phyloP scores from a whole-genome alignment of 1,140 invertebrate species.

The Heliconius congener region DNA sequence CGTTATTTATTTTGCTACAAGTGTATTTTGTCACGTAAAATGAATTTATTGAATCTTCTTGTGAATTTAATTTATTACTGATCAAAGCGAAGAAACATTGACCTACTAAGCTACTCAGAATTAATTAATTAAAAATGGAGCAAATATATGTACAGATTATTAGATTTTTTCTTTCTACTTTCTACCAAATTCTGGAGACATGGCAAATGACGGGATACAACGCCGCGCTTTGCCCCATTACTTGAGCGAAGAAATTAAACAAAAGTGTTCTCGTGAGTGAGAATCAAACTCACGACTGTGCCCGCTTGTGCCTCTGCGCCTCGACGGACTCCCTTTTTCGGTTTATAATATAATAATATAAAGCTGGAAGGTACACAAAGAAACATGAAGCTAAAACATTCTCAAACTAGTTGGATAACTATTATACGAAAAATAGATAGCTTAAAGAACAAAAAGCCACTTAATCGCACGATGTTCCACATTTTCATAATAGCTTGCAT shows the following conservation, averaged over 20 bases:
- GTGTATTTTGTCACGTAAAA: conserved; percentile 33
- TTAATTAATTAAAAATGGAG: background rate
- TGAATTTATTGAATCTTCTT: conserved; percentile 24
- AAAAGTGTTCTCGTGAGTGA: no score
- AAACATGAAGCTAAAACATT: background rate
- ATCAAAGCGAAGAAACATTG: conserved; percentile 17
- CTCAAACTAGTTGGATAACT: background rate
- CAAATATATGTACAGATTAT: background rate
- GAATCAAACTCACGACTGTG: no score
- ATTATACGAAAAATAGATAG: conserved; percentile 9
- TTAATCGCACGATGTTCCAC: conserved; percentile 8
- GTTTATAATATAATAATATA: background rate
- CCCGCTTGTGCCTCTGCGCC: no score
- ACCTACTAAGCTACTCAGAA: background rate
- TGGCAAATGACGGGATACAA: no score
- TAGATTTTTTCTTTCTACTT: background rate
- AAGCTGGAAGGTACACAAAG: background rate
- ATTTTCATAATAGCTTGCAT: conserved; percentile 10
- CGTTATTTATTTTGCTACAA: conserved; percentile 32
- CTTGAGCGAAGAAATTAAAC: no score
- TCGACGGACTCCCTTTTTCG: no score
- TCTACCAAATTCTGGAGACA: no score
- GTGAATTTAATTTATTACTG: conserved; percentile 15
- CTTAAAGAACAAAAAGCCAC: conserved; percentile 7
- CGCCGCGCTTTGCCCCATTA: no score